A percentile compares a stretch with the other conserved stretches of the same genome.
These are phyloP conservation scores for Ostrea denselamellosa DNA, from an alignment of 1,140 invertebrate genomes.

Conservation along the genomic window DNA sequence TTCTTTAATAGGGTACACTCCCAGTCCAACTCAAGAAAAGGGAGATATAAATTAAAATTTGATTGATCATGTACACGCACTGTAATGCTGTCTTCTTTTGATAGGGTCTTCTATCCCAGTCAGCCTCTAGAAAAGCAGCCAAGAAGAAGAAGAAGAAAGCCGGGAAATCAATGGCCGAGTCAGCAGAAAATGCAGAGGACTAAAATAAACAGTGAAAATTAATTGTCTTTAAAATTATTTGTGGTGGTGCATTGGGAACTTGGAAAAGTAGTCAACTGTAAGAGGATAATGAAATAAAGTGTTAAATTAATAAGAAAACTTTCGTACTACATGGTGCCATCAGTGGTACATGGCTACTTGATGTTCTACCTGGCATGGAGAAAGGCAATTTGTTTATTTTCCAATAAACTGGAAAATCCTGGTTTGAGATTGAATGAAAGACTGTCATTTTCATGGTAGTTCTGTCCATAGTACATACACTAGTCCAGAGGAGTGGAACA, in stretches of 20 bases:
- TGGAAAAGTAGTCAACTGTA: not conserved
- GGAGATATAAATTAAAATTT: too few species aligned
- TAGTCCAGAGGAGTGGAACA: not conserved
- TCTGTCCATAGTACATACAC: not conserved
- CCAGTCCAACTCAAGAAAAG: too few species aligned
- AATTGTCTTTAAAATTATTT: slow-evolving; percentile 3
- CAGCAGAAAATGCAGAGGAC: slow-evolving; percentile 58
- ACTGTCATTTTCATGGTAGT: not conserved
- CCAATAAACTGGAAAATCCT: not conserved
- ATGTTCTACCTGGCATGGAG: not conserved
- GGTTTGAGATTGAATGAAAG: not conserved
- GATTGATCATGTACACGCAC: too few species aligned
- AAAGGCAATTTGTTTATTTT: not conserved
- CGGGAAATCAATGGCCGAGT: slow-evolving; percentile 75
- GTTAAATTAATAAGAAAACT: not conserved
- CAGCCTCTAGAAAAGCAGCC: slow-evolving; percentile 87
- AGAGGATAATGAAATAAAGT: not conserved
- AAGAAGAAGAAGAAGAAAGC: slow-evolving; percentile 92
- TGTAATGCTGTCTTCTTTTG: slow-evolving; percentile 63
- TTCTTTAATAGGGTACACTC: too few species aligned
- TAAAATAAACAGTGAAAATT: not conserved
- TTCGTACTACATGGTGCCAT: not conserved
- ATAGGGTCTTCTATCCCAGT: slow-evolving; percentile 86
- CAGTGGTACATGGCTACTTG: not conserved
- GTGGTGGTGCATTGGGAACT: slow-evolving; percentile 11